These are phyloP conservation scores for Pedionomus torquatus DNA, from an alignment of 2,113 vertebrate genomes.

Conservation along the genomic window DNA sequence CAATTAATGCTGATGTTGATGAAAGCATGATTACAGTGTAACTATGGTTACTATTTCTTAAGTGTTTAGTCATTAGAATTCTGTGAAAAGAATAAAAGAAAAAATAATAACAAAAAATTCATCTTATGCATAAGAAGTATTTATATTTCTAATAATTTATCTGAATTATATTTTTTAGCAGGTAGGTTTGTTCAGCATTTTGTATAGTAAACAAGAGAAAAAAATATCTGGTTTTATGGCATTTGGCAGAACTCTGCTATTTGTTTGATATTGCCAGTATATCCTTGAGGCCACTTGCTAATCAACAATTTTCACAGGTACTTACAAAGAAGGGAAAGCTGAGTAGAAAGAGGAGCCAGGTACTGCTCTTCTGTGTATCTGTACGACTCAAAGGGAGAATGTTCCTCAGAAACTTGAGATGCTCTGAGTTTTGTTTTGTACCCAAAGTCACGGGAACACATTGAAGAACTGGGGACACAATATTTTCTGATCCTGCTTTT, in stretches of 20 bases:
- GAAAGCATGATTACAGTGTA: background rate
- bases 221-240: rapidly evolving
- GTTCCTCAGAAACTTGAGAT: background rate
- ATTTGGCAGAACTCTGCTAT: background rate
- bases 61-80: background rate
- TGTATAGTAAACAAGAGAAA: background rate
- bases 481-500: background rate
- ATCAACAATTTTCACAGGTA: background rate
- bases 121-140: rapidly evolving
- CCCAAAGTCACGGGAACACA: background rate
- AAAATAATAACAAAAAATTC: background rate
- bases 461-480: background rate
- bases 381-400: background rate
- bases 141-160: background rate
- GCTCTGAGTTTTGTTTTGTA: background rate
- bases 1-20: background rate
- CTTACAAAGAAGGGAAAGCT: background rate
- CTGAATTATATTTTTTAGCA: background rate
- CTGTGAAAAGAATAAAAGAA: background rate
- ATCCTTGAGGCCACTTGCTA: background rate
- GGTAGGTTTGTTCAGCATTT: background rate
- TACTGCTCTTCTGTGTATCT: background rate
- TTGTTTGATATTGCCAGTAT: background rate
- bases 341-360: background rate
- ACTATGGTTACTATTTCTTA: background rate